phyloP scores from a whole-genome alignment of 2,797 vertebrate species.

The Australoheros facetus region DNA sequence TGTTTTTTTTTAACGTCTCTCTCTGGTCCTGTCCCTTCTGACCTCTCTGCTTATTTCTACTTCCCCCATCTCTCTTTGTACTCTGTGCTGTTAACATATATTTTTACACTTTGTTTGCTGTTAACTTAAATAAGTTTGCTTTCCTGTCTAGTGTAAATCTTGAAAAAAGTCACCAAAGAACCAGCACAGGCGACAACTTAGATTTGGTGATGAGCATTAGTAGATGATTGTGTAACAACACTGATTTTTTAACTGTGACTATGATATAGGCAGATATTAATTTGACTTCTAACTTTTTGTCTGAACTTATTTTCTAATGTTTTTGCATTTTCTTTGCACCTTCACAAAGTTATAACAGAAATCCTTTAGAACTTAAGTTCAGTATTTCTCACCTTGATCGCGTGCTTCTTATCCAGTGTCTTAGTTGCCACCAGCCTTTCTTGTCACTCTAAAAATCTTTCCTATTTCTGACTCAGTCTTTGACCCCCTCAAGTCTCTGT shows the following conservation, averaged over 20 bases:
- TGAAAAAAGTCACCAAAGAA: not conserved
- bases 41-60: slow-evolving; percentile 21
- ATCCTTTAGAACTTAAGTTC: not conserved
- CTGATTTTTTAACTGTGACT: not conserved
- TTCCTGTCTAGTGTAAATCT: not conserved
- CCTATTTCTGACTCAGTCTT: slow-evolving; percentile 54
- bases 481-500: slow-evolving; percentile 66
- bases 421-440: slow-evolving; percentile 42
- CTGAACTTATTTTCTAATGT: not conserved
- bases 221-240: not conserved
- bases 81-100: not conserved
- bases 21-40: slow-evolving; percentile 24
- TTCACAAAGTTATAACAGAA: not conserved
- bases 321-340: not conserved
- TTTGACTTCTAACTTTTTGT: not conserved
- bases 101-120: not conserved
- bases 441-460: slow-evolving; percentile 26
- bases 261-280: not conserved
- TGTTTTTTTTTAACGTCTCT: slow-evolving; percentile 24
- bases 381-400: not conserved
- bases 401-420: not conserved
- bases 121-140: not conserved
- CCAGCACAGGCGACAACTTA: not conserved
- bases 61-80: slow-evolving; percentile 22
- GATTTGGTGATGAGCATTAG: not conserved